Base-by-base conservation (phyloP, 2,113 vertebrate genomes). In the Chrysochloris asiatica region DNA sequence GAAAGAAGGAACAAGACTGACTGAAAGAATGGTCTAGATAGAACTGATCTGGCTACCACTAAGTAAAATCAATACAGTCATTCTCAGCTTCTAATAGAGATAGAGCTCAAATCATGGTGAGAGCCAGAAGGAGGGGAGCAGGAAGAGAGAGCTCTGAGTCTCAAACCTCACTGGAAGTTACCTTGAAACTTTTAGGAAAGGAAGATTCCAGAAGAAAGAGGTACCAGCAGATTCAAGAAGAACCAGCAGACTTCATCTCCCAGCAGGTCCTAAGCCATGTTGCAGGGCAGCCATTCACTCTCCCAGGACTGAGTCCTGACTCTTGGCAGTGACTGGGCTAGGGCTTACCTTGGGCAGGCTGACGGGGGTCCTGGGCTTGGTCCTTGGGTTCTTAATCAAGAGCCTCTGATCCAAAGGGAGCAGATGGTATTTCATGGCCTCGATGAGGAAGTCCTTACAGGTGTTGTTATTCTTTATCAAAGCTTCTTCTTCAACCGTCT, bases 381-480 rank as follows among this genome's bases (percentile, higher is more conserved):
- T 99, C 94, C 99, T 98, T 93, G 99, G 99, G 1, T 99, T 99
- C 97, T 99, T 99, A 96, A 99, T 99, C 95, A 99, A 97, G 80
- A 99, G 99, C 30, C 99, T 98, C 97, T 99, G 99, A 97, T 99
- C 99, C 81, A 98, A 98, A n/a, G 99, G 99, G 93, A 99, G 98
- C 91, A 99, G 98, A 95, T 99, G 99, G 65, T 99, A 99, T 96
- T 99, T 99, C 99, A 99, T 99, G 17, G 99, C 99, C 95, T 99
- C 99, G 0, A 99, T 99, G 83, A 99, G 99, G 88, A 99, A 99
- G 92, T 99, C 99, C 95, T 99, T 99, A 97, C 99, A 99, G 26
- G 99, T 99, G 97, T 98, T 99, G 98, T 99, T 99, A 98, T 99
- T 99, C 97, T 99, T 99, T 95, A 99, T 99, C 95, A 99, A 97